Evolutionary conservation across 2,888 invertebrate species (phyloP).

Genomic region (Trimorus sp.): DNA sequence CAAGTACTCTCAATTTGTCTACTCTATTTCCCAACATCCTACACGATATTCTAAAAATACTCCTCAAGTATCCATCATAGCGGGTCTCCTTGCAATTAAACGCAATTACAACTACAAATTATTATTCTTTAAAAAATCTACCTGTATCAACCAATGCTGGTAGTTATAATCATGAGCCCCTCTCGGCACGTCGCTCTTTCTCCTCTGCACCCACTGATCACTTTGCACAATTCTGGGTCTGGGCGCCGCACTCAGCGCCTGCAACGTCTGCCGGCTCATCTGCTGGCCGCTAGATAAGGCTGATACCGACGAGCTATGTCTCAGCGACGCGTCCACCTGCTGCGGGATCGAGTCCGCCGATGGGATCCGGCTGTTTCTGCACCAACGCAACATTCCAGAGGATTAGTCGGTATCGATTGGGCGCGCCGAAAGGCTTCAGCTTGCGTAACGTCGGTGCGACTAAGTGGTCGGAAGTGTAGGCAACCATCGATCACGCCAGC

Average conservation of each 20-base stretch:
- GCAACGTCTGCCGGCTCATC: constrained; percentile 88
- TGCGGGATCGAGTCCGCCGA: constrained; percentile 85
- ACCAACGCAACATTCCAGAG: constrained; percentile 18
- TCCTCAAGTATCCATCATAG: too few species aligned
- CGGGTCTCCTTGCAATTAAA: too few species aligned
- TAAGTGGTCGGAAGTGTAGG: constrained; percentile 29
- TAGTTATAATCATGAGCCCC: constrained; percentile 84
- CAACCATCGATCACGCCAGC: too few species aligned
- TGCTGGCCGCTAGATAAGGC: constrained; percentile 83
- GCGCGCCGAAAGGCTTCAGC: constrained; percentile 26
- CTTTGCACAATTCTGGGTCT: constrained; percentile 88
- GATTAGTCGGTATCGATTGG: constrained; percentile 42
- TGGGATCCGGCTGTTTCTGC: constrained; percentile 84
- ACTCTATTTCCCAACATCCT: too few species aligned
- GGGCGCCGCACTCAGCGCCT: constrained; percentile 90
- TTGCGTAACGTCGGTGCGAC: constrained; percentile 31
- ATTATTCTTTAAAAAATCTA: constrained; percentile 70
- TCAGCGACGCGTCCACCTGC: constrained; percentile 80
- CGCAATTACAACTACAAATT: too few species aligned
- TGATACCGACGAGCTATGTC: constrained; percentile 80
- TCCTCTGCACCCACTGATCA: constrained; percentile 88
- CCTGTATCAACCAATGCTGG: constrained; percentile 96
- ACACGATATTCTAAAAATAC: too few species aligned
- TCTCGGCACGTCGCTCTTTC: constrained; percentile 82
- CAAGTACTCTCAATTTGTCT: too few species aligned